Percentiles rank a stretch among this genome's conserved stretches.
These are phyloP conservation scores for Scomber japonicus DNA, from an alignment of 2,113 vertebrate species.

Conservation along the genomic window DNA sequence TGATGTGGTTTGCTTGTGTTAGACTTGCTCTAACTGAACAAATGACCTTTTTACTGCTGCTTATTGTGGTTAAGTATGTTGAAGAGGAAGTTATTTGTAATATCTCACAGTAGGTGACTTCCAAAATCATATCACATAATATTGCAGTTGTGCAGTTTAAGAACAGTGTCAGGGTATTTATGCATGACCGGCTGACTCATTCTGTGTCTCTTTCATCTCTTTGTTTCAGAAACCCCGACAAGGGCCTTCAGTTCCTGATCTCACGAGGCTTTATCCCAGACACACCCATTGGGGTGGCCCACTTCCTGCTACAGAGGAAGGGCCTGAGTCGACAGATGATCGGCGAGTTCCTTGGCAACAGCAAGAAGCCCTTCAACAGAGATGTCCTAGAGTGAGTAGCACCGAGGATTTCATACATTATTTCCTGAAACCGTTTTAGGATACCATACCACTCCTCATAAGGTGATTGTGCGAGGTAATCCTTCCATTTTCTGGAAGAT, in stretches of 20 bases:
- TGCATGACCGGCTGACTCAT: not conserved
- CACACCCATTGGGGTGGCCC: constrained; percentile 97
- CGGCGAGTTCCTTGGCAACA: constrained; percentile 97
- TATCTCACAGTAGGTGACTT: too few relatives aligned
- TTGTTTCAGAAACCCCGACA: constrained; percentile 94
- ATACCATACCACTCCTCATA: not conserved
- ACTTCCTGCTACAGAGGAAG: constrained; percentile 97
- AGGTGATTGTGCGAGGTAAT: constrained; percentile 19
- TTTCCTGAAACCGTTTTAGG: not conserved
- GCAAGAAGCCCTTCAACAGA: constrained; percentile 99
- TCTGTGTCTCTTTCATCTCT: not conserved
- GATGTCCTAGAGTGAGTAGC: constrained; percentile 96
- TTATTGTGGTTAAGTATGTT: constrained; percentile 7
- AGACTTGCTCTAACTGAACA: not conserved
- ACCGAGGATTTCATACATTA: not conserved
- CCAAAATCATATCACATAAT: not conserved
- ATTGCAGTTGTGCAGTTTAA: not conserved
- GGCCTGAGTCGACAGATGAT: constrained; percentile 99
- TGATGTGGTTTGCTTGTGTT: not conserved
- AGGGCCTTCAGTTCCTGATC: constrained; percentile 98
- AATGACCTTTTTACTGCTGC: not conserved
- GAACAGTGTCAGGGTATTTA: not conserved
- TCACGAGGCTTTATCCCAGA: constrained; percentile 98
- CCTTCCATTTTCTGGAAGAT: not conserved
- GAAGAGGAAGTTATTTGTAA: not conserved